Evolutionary conservation across 2,113 vertebrate genomes (phyloP).

Genomic region (Cavia aperea): DNA sequence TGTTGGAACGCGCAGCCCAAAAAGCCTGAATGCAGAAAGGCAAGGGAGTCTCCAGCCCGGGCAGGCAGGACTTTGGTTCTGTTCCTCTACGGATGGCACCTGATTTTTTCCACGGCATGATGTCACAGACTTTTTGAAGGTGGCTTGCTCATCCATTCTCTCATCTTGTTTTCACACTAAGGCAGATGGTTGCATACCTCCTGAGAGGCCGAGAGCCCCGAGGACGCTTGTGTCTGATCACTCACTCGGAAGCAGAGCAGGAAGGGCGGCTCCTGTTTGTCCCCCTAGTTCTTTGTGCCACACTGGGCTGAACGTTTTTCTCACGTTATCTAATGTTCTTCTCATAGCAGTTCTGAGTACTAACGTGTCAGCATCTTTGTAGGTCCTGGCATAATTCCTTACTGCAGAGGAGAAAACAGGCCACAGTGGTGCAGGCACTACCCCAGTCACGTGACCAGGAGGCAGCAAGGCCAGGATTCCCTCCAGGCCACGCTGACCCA

Average conservation of each 20-base stretch:
- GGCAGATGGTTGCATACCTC: neutral
- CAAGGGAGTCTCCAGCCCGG: neutral
- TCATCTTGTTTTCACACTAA: neutral
- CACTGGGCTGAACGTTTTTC: neutral
- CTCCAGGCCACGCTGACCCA: fast-evolving
- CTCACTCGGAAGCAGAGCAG: too few relatives aligned
- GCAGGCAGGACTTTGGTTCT: neutral
- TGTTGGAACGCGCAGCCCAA: fast-evolving
- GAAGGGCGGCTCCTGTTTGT: neutral
- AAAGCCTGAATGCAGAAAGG: neutral
- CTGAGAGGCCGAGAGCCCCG: neutral
- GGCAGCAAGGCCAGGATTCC: neutral
- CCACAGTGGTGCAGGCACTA: neutral
- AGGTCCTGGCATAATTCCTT: neutral
- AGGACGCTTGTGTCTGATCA: neutral
- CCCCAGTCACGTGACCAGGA: neutral
- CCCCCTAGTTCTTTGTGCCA: neutral
- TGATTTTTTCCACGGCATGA: neutral
- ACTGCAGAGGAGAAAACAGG: neutral
- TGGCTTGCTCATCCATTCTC: neutral
- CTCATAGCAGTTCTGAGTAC: neutral
- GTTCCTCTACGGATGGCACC: neutral
- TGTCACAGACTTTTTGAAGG: neutral
- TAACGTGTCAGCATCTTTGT: neutral
- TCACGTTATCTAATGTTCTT: neutral